Evolutionary conservation across 2,113 vertebrate species (phyloP).

Genomic region (Vombatus ursinus): DNA sequence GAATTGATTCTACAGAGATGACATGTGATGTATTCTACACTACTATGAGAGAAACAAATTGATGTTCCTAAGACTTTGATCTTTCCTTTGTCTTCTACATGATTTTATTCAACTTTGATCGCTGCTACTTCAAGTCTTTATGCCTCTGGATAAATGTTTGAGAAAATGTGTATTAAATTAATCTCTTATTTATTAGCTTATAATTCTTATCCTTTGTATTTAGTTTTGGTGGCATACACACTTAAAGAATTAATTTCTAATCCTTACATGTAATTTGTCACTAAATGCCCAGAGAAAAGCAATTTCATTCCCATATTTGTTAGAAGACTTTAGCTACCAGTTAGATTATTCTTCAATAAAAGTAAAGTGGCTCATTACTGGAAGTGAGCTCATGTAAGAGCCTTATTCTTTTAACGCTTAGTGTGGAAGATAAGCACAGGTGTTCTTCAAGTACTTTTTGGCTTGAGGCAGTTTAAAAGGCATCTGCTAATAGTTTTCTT

Average conservation of each 20-base stretch:
- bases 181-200: background rate
- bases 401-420: background rate
- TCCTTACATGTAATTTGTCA: constrained; percentile 9
- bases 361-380: constrained; percentile 17
- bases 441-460: background rate
- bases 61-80: background rate
- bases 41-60: background rate
- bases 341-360: constrained; percentile 26
- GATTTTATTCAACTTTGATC: background rate
- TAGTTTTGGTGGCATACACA: background rate
- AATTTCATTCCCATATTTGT: constrained; percentile 40
- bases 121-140: background rate
- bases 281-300: background rate
- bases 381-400: background rate
- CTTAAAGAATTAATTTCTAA: constrained; percentile 15
- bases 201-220: background rate
- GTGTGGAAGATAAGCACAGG: background rate
- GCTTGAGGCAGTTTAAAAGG: background rate
- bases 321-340: constrained; percentile 21
- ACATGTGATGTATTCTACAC: accelerated
- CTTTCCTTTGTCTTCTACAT: background rate
- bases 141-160: background rate
- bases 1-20: background rate
- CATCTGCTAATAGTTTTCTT: background rate
- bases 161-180: accelerated